Evolutionary conservation across 1,140 invertebrate species (phyloP).

Genomic region (Laodelphax striatellus): DNA sequence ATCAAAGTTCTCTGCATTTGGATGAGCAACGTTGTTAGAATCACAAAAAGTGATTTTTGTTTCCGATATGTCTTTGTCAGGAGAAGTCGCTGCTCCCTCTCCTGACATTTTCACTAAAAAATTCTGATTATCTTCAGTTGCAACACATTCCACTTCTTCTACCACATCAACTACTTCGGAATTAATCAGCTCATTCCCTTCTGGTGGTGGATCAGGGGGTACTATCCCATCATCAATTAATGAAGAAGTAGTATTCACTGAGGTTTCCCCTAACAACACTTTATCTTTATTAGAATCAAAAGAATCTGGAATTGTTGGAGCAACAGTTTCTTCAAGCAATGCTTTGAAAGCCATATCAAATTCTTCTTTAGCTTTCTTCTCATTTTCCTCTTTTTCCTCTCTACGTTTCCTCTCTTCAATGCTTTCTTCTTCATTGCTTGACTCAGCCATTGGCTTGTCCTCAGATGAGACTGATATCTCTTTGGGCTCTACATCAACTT

Average conservation of each 20-base stretch:
- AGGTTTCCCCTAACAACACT: too few species aligned
- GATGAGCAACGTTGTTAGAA: neutral
- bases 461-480: neutral
- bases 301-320: conserved; percentile 36
- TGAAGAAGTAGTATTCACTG: neutral
- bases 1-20: too few species aligned
- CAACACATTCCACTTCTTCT: neutral
- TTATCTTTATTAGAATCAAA: neutral
- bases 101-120: conserved; percentile 1
- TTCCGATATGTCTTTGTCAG: conserved; percentile 29
- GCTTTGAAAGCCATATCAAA: conserved; percentile 39
- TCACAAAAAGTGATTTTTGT: conserved; percentile 6
- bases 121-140: neutral
- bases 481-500: neutral
- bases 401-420: neutral
- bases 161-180: too few species aligned
- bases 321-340: conserved; percentile 39
- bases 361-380: conserved; percentile 32
- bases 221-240: neutral
- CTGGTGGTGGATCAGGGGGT: neutral
- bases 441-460: neutral
- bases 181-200: neutral
- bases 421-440: neutral
- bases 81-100: conserved; percentile 32
- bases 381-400: conserved; percentile 24